Percentiles rank a stretch among this genome's conserved stretches.
Evolutionary conservation across 2,888 invertebrate genomes (phyloP).

Genomic region (Dinocampus coccinellae): DNA sequence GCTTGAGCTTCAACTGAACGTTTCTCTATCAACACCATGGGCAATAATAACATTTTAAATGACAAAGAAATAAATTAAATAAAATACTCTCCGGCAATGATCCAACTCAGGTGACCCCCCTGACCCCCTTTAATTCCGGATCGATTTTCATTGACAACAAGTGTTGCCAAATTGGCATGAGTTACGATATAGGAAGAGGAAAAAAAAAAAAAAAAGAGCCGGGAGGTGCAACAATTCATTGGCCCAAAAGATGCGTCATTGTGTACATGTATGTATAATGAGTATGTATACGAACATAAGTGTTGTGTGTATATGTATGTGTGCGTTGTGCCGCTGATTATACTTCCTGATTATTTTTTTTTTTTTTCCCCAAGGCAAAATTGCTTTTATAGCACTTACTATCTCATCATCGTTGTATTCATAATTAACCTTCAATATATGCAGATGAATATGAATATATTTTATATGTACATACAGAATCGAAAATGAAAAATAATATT

Average conservation of each 20-base stretch:
- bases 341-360: not conserved
- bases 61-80: not conserved
- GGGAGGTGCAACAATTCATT: not conserved
- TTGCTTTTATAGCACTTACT: not conserved
- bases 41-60: not conserved
- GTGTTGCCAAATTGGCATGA: conserved; percentile 53
- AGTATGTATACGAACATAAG: not conserved
- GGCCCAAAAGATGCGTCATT: not conserved
- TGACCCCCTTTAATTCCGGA: conserved; percentile 61
- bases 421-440: not conserved
- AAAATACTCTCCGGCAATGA: conserved; percentile 56
- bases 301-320: not conserved
- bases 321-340: not conserved
- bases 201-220: not conserved
- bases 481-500: not conserved
- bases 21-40: not conserved
- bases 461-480: not conserved
- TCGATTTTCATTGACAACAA: conserved; percentile 66
- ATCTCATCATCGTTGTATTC: not conserved
- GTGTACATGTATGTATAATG: not conserved
- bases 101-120: conserved; percentile 63
- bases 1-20: not conserved
- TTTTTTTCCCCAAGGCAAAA: not conserved
- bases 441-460: not conserved
- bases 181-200: conserved; percentile 33